These are phyloP conservation scores for Saxidomus purpurata DNA, from an alignment of 1,140 invertebrate genomes.

Conservation along the genomic window DNA sequence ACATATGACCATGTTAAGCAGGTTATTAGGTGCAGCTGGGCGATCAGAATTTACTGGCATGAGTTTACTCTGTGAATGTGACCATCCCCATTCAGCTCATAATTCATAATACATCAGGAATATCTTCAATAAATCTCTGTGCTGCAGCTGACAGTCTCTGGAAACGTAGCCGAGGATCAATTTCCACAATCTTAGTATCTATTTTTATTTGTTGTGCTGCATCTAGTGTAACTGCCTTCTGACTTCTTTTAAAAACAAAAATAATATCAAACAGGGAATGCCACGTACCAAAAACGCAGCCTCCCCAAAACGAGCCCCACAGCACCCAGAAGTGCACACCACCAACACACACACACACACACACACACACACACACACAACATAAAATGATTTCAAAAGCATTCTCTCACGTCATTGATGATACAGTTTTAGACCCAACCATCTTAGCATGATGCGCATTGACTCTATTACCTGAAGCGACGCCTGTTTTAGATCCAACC, in stretches of 20 bases:
- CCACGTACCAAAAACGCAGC: too few species aligned
- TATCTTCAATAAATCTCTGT: conserved; percentile 22
- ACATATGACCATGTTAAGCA: too few species aligned
- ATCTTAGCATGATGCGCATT: conserved; percentile 1
- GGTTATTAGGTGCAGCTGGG: too few species aligned
- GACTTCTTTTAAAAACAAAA: background rate
- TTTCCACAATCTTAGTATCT: background rate
- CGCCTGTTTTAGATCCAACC: background rate
- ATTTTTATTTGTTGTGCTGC: background rate
- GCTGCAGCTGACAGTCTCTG: conserved; percentile 9
- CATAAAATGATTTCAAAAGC: conserved; percentile 4
- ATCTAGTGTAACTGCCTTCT: background rate
- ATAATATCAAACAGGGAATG: too few species aligned
- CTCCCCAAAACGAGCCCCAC: too few species aligned
- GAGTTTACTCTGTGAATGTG: too few species aligned
- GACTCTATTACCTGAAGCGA: background rate
- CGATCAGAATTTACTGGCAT: too few species aligned
- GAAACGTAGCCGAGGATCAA: background rate
- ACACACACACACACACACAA: too few species aligned
- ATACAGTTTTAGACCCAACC: background rate
- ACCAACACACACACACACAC: too few species aligned
- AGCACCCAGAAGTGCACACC: too few species aligned
- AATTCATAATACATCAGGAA: conserved; percentile 40
- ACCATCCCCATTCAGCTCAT: background rate
- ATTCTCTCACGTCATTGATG: conserved; percentile 19